A percentile compares a stretch with the other conserved stretches of the same genome.
Evolutionary conservation across 2,113 vertebrate genomes (phyloP).

Genomic region (Neogale vison): DNA sequence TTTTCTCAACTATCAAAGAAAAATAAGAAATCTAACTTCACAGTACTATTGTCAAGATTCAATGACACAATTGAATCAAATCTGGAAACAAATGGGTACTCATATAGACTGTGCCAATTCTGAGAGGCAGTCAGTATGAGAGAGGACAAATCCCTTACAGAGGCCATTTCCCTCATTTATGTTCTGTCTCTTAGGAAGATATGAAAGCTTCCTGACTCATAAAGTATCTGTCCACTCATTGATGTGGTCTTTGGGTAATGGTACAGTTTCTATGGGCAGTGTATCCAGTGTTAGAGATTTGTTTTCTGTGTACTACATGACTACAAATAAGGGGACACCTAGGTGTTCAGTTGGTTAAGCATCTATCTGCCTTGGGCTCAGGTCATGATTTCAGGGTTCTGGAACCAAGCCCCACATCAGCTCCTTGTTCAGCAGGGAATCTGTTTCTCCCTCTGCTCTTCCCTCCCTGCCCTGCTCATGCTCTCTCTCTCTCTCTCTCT

Average conservation of each 20-base stretch:
- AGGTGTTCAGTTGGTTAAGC: not conserved
- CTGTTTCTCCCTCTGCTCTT: not conserved
- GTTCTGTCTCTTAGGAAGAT: not conserved
- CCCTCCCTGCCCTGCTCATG: no score
- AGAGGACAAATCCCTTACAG: not conserved
- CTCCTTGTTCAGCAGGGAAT: not conserved
- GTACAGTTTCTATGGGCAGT: not conserved
- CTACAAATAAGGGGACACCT: not conserved
- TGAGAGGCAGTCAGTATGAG: not conserved
- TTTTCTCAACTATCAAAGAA: not conserved
- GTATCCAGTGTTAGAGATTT: not conserved
- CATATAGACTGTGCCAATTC: not conserved
- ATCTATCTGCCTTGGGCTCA: not conserved
- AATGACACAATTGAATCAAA: not conserved
- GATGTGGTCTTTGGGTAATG: not conserved
- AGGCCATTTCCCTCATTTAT: not conserved
- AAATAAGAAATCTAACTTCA: not conserved
- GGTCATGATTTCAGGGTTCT: not conserved
- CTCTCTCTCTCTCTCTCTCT: no score
- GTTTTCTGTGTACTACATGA: not conserved
- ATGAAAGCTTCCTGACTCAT: not conserved
- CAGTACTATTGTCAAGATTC: not conserved
- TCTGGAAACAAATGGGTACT: not conserved
- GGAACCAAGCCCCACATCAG: not conserved
- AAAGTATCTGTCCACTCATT: not conserved